Base-by-base conservation (phyloP, 2,797 vertebrate genomes). In the Sebastes steindachneri region DNA sequence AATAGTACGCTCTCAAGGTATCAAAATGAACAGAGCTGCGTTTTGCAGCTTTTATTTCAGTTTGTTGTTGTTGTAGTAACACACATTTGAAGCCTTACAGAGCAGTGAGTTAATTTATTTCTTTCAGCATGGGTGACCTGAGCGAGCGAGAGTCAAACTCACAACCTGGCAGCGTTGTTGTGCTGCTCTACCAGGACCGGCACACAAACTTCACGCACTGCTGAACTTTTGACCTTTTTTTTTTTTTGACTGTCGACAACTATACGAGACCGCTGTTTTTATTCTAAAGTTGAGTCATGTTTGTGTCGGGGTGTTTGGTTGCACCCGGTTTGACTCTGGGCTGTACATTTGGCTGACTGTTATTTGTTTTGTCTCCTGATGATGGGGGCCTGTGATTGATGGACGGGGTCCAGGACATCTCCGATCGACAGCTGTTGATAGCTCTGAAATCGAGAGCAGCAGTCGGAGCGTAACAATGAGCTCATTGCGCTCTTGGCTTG, bases 371-470 rank as follows among this genome's bases (percentile, higher is more conserved):
- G 93, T 93, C 95, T 95, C 94, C 90, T 86, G 95, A 94, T 93
- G 94, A 95, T 91, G 88, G 90, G 82, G 84, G 90, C 79, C 89
- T 93, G 88, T 95, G 95, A 96, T 95, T 95, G 95, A 96, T 96
- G 96, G 96, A 96, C 82, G 85, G 73, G 77, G 89, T 96, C 96
- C 96, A 96, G 95, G 95, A 96, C 95, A 95, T 96, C 95, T 96
- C 92, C 95, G 92, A 96, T 96, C 94, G 95, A 96, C 96, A 96
- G 96, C 96, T 96, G 96, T 96, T 96, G 96, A 96, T 96, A 95
- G 95, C 95, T 96, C 93, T 94, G 94, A 95, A 96, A 96, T 95
- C 93, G 94, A 95, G 94, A 94, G 92, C 93, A 93, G 94, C 95
- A 94, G 94, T 95, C 95, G 91, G 93, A 96, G 95, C 95, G 95